A percentile compares a stretch with the other conserved stretches of the same genome.
phyloP scores from a whole-genome alignment of 2,797 vertebrate species.

The Echiichthys vipera region DNA sequence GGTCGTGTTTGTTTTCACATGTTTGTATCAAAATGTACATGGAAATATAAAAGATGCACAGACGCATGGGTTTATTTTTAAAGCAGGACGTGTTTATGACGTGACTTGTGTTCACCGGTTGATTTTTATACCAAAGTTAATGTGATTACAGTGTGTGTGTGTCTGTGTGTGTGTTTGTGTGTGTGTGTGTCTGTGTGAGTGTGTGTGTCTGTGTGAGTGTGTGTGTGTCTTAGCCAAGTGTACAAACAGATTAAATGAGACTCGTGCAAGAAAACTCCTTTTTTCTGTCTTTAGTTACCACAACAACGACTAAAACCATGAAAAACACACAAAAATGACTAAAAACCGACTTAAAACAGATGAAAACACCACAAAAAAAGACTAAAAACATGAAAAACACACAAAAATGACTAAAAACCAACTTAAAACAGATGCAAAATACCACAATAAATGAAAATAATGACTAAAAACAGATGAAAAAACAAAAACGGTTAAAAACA shows the following conservation, averaged over 20 bases:
- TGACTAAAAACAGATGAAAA: too few species aligned
- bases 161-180: constrained; percentile 29
- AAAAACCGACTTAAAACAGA: too few species aligned
- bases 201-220: constrained; percentile 35
- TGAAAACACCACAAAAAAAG: too few species aligned
- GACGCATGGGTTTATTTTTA: constrained; percentile 89
- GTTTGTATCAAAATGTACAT: constrained; percentile 82
- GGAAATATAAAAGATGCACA: constrained; percentile 70
- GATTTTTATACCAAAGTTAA: constrained; percentile 62
- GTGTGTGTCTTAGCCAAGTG: background rate
- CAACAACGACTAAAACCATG: too few species aligned
- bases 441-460: too few species aligned
- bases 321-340: too few species aligned
- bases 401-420: too few species aligned
- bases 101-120: constrained; percentile 50
- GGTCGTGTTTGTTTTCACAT: constrained; percentile 64
- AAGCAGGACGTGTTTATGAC: constrained; percentile 52
- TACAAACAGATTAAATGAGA: constrained; percentile 58
- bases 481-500: too few species aligned
- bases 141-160: constrained; percentile 47
- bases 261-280: background rate
- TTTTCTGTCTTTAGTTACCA: too few species aligned
- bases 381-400: too few species aligned
- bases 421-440: too few species aligned
- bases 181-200: constrained; percentile 30